Percentiles rank a stretch among this genome's conserved stretches.
phyloP scores from a whole-genome alignment of 2,888 invertebrate species.

The Limnephilus marmoratus region DNA sequence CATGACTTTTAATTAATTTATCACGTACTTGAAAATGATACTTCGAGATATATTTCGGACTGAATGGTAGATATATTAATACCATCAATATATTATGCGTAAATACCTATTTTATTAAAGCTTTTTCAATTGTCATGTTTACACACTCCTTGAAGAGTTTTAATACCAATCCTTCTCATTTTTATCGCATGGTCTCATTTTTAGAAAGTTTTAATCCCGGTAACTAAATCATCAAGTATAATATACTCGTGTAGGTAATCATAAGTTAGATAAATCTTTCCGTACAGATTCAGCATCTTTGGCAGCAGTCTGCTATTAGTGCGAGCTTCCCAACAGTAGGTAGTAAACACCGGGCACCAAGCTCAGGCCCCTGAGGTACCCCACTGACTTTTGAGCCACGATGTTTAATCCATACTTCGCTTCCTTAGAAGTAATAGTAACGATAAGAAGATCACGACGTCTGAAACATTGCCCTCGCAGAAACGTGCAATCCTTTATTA shows the following conservation, averaged over 20 bases:
- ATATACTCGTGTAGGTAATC: background rate
- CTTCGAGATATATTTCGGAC: too few species aligned
- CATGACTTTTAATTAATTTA: background rate
- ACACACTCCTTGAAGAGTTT: too few species aligned
- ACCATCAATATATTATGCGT: too few species aligned
- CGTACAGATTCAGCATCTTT: constrained; percentile 26
- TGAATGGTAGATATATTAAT: too few species aligned
- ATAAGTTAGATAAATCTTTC: constrained; percentile 37
- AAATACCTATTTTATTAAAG: too few species aligned
- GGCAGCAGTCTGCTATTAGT: background rate
- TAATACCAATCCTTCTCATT: too few species aligned
- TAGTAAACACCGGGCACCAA: background rate
- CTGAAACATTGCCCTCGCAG: constrained; percentile 25
- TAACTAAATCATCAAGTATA: background rate
- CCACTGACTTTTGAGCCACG: constrained; percentile 18
- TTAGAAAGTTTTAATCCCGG: background rate
- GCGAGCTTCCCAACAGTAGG: background rate
- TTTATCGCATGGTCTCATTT: too few species aligned
- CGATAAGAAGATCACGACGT: constrained; percentile 52
- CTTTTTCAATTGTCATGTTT: too few species aligned
- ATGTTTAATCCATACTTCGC: constrained; percentile 23
- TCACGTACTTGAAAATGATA: background rate
- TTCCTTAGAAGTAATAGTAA: constrained; percentile 38
- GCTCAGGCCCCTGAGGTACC: background rate
- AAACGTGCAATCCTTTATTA: constrained; percentile 54